Percentiles rank a stretch among this genome's conserved stretches.
These are phyloP conservation scores for Labrus mixtus DNA, from an alignment of 2,113 vertebrate species.

Conservation along the genomic window DNA sequence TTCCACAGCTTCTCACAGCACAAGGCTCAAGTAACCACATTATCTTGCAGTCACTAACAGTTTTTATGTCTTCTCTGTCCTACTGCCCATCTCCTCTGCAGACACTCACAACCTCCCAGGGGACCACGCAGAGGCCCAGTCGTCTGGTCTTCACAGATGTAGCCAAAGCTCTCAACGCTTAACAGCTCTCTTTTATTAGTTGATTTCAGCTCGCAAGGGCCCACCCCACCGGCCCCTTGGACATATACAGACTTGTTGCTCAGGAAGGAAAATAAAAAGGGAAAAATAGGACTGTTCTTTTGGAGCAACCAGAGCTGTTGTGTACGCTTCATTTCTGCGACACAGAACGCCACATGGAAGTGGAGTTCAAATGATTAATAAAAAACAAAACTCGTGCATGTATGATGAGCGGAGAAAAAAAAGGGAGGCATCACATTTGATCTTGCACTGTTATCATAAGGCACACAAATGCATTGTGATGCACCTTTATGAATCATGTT, in stretches of 20 bases:
- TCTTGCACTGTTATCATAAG: constrained; percentile 66
- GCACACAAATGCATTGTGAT: constrained; percentile 47
- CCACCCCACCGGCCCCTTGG: not conserved
- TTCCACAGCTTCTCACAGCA: not conserved
- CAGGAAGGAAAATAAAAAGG: constrained; percentile 41
- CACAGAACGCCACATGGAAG: constrained; percentile 4
- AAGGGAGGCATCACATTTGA: constrained; percentile 37
- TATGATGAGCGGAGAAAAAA: constrained; percentile 30
- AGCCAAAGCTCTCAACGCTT: constrained; percentile 94
- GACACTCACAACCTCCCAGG: constrained; percentile 90
- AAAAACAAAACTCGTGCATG: constrained; percentile 28
- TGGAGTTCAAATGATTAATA: constrained; percentile 15
- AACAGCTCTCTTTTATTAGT: constrained; percentile 64
- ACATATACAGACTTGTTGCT: constrained; percentile 41
- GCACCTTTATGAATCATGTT: constrained; percentile 56
- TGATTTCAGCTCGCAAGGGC: not conserved
- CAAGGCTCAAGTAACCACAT: not conserved
- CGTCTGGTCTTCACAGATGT: constrained; percentile 96
- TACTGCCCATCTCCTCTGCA: constrained; percentile 67
- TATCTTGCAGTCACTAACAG: constrained; percentile 4
- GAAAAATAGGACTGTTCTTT: constrained; percentile 43
- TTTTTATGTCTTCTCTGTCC: constrained; percentile 25
- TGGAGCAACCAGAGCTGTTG: constrained; percentile 22
- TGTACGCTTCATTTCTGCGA: not conserved
- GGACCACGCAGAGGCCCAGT: constrained; percentile 92